These are phyloP conservation scores for Butorides virescens DNA, from an alignment of 2,113 vertebrate genomes.

Conservation along the genomic window DNA sequence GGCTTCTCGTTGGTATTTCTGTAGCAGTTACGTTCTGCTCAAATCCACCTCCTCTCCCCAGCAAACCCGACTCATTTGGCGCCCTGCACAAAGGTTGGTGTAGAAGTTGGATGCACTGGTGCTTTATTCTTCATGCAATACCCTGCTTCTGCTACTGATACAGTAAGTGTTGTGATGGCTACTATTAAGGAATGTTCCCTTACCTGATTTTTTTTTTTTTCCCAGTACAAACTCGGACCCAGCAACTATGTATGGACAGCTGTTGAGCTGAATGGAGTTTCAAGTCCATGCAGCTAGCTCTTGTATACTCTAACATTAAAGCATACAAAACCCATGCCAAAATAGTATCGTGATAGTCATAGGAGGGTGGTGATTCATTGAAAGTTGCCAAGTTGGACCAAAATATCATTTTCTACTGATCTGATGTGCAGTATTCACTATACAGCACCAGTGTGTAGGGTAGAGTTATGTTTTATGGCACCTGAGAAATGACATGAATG, in stretches of 20 bases:
- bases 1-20: not conserved
- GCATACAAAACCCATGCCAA: not conserved
- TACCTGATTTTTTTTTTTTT: accelerated
- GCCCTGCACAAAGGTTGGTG: not conserved
- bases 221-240: not conserved
- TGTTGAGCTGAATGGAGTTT: not conserved
- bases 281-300: not conserved
- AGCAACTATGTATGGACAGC: not conserved
- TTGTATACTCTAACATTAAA: accelerated
- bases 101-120: not conserved
- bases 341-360: not conserved
- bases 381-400: not conserved
- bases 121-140: not conserved
- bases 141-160: not conserved
- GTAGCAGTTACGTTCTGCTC: accelerated
- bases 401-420: not conserved
- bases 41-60: no score
- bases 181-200: accelerated
- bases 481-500: not conserved
- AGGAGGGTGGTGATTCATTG: not conserved
- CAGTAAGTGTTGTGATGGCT: not conserved
- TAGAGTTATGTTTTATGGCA: not conserved
- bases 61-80: accelerated
- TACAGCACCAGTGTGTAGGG: not conserved
- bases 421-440: not conserved